Conservation (phyloP, 2,888 invertebrate genomes). For the Pachymerium ferrugineum region DNA sequence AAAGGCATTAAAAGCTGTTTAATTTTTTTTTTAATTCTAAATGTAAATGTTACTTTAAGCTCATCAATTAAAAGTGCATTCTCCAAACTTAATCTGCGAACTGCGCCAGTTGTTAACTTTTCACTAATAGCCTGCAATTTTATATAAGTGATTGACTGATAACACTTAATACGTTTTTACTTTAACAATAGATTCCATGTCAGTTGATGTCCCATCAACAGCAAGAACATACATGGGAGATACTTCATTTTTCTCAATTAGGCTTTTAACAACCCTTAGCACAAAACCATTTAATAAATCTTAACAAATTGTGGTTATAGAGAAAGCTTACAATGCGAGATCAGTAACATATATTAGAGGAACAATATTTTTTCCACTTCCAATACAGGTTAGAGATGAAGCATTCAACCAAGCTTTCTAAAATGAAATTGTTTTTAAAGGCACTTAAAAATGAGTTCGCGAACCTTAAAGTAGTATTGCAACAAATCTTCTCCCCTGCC, state of each 20-base stretch:
- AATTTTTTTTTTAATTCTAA: not conserved
- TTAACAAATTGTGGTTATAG: not conserved
- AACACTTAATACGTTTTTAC: not conserved
- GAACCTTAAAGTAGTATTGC: slow-evolving; percentile 10
- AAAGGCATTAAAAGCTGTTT: too few species aligned
- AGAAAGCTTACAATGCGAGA: not conserved
- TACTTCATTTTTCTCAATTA: not conserved
- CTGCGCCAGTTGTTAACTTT: not conserved
- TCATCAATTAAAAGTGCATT: not conserved
- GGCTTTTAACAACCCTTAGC: not conserved
- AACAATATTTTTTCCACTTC: not conserved
- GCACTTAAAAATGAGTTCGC: too few species aligned
- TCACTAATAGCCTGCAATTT: not conserved
- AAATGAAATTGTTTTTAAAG: not conserved
- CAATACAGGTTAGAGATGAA: not conserved
- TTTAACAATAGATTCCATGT: not conserved
- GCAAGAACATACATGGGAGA: slow-evolving; percentile 1
- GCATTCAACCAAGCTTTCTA: slow-evolving; percentile 17
- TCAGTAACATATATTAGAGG: not conserved
- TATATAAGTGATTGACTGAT: not conserved
- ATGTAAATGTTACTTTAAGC: not conserved
- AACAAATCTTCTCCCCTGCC: slow-evolving; percentile 24
- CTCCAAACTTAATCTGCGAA: slow-evolving; percentile 3
- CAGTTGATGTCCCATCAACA: not conserved
- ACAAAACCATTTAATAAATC: not conserved